Percentiles rank a stretch among this genome's conserved stretches.
Evolutionary conservation across 2,888 invertebrate species (phyloP).

Genomic region (Boloria selene): DNA sequence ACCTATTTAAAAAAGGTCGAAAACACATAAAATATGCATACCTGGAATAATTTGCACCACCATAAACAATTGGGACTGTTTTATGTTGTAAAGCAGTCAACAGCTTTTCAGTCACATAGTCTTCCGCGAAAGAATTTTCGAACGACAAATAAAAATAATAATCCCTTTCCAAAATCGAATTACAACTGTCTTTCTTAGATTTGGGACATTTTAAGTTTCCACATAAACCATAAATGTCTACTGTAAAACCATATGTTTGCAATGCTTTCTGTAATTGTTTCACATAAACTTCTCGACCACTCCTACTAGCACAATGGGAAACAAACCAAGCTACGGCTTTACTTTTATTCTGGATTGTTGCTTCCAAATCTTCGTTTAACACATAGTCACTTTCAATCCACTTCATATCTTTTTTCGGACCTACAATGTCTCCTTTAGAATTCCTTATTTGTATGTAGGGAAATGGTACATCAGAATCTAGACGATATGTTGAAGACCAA

Average conservation of each 20-base stretch:
- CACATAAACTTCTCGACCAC: constrained; percentile 54
- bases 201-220: constrained; percentile 62
- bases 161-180: constrained; percentile 68
- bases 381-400: constrained; percentile 48
- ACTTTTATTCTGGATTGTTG: constrained; percentile 56
- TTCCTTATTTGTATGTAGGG: constrained; percentile 63
- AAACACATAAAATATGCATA: constrained; percentile 36
- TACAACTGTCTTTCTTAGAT: constrained; percentile 50
- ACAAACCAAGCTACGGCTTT: constrained; percentile 76
- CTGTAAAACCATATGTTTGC: constrained; percentile 48
- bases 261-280: constrained; percentile 53
- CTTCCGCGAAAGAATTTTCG: constrained; percentile 87
- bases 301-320: constrained; percentile 61
- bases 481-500: constrained; percentile 70
- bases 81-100: constrained; percentile 82
- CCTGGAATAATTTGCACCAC: constrained; percentile 84
- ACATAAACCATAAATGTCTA: constrained; percentile 82
- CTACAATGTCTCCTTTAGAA: constrained; percentile 53
- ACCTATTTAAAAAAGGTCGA: no score
- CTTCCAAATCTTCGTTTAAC: constrained; percentile 46
- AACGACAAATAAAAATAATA: constrained; percentile 89
- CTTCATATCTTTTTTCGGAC: constrained; percentile 56
- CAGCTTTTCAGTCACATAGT: constrained; percentile 82
- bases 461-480: constrained; percentile 67
- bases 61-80: constrained; percentile 86